Base-by-base conservation (phyloP, 2,888 invertebrate species). In the Eilema griseolum region DNA sequence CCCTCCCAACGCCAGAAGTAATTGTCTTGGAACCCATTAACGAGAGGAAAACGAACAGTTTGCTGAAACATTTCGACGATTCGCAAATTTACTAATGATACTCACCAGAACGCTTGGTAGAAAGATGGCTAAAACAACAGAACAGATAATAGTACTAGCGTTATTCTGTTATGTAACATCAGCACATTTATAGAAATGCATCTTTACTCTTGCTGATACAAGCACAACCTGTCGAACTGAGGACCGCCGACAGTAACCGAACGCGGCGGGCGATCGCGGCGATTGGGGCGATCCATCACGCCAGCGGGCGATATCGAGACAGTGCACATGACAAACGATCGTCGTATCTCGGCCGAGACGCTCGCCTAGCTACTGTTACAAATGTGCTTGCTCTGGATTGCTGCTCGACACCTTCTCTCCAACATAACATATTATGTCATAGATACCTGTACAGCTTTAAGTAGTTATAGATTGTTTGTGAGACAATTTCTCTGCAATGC, bases 301-400 rank as follows among this genome's bases (percentile, higher is more conserved):
- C 56, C 12, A 62, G 73, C 75, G 79, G 69, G 70, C 81, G 81
- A 81, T 83, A 83, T 73, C 83, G 81, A 76, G 82, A 79, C 82
- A 77, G 72, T 70, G 69, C 72, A 74, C 76, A 79, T 82, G 82
- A 83, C 81, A 79, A 82, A 82, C 81, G 82, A 81, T 72, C 77
- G 76, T 78, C 76, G 80, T 82, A 71, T 74, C 75, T 79, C 77
- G 68, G 52, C 24, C 31, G 64, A 71, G 71, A 67, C 67, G 71
- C 67, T 71, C 70, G n/a, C 67, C 65, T 61, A 37, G 60, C 65
- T 26, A 24, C 41, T 23, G 24, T 33, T 66, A 57, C 59, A 67
- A 62, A 67, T 62, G 41, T 71, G 61, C 41, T 63, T 59, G 61
- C 37, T 31, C 57, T 28, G 26, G 41, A 23, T 59, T n/a, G 56